Percentiles rank a stretch among this genome's conserved stretches.
Conservation (phyloP, 2,797 vertebrate genomes). For the Eulemur coronatus region DNA sequence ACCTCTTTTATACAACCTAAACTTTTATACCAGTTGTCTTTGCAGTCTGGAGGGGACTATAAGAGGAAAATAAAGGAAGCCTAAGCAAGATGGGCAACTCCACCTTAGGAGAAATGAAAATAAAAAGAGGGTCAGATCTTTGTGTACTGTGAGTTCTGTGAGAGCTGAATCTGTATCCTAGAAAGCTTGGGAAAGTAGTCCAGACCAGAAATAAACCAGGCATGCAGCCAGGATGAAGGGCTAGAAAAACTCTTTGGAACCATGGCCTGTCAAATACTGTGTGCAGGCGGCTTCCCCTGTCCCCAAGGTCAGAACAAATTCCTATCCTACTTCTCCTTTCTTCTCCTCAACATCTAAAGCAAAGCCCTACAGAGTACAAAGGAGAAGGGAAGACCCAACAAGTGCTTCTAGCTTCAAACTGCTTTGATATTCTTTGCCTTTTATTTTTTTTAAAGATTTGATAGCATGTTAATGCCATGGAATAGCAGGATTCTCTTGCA, state of each 20-base stretch:
- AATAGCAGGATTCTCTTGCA: background rate
- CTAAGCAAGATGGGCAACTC: background rate
- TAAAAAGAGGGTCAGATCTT: background rate
- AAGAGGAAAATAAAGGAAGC: background rate
- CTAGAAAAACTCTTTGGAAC: background rate
- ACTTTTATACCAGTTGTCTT: background rate
- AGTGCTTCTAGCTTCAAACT: background rate
- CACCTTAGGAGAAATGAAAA: background rate
- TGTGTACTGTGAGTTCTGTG: background rate
- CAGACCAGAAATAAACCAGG: constrained; percentile 50
- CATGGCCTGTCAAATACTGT: background rate
- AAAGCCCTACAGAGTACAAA: constrained; percentile 19
- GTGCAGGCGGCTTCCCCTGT: background rate
- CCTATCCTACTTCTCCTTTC: background rate
- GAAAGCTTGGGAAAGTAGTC: constrained; percentile 47
- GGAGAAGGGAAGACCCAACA: background rate
- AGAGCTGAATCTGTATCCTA: background rate
- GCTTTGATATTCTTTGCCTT: constrained; percentile 58
- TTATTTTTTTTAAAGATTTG: constrained; percentile 49
- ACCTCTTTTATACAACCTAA: background rate
- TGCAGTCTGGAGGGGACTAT: background rate
- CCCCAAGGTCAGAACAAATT: constrained; percentile 51
- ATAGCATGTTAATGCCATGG: background rate
- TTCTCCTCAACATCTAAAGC: background rate
- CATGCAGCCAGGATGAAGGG: constrained; percentile 10